Conservation (phyloP, 2,888 invertebrate species). For the Lepidonotus clava region DNA sequence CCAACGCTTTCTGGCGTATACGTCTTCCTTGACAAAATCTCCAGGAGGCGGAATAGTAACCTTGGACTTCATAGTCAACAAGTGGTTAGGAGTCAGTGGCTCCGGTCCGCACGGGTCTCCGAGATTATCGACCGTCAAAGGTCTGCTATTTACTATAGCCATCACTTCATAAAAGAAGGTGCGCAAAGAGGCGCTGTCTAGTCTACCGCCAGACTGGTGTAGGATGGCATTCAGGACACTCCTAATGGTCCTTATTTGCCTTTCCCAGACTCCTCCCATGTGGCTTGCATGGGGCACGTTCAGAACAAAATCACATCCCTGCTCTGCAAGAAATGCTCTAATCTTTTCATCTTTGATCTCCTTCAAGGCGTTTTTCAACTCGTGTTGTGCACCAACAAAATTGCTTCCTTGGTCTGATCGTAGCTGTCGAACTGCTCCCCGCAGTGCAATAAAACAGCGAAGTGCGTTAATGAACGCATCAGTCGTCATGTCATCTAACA, state of each 20-base stretch:
- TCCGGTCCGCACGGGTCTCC: constrained; percentile 55
- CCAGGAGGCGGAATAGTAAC: constrained; percentile 44
- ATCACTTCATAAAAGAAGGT: constrained; percentile 64
- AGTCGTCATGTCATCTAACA: constrained; percentile 31
- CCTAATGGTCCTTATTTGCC: constrained; percentile 66
- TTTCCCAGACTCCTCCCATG: constrained; percentile 69
- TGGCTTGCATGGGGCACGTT: constrained; percentile 68
- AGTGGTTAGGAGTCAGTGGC: constrained; percentile 57
- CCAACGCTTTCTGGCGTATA: constrained; percentile 49
- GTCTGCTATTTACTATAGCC: constrained; percentile 63
- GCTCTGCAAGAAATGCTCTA: neutral
- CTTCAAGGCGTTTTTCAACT: constrained; percentile 41
- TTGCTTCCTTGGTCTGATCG: constrained; percentile 39
- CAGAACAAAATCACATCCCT: constrained; percentile 54
- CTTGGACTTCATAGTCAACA: constrained; percentile 56
- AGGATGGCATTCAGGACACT: constrained; percentile 62
- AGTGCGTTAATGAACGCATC: constrained; percentile 45
- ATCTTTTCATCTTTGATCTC: constrained; percentile 54
- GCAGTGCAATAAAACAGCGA: neutral
- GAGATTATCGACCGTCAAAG: constrained; percentile 58
- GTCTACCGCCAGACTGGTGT: constrained; percentile 2
- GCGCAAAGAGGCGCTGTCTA: constrained; percentile 61
- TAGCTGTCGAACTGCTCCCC: constrained; percentile 3
- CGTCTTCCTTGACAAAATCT: constrained; percentile 44
- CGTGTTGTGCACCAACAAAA: constrained; percentile 57